Conservation (phyloP, 2,888 invertebrate genomes). For the Noctua pronuba region DNA sequence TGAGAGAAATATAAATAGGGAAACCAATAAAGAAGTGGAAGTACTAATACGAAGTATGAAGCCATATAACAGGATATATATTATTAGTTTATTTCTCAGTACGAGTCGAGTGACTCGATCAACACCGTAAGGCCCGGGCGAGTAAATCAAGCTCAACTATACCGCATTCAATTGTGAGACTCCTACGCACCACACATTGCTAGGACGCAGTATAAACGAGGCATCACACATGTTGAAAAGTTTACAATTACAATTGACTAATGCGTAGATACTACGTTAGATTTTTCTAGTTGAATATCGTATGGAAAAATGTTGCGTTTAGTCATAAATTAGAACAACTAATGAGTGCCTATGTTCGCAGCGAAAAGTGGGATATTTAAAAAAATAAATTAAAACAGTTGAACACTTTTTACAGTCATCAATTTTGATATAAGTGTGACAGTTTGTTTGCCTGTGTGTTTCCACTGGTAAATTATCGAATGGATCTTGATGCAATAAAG, state of each 20-base stretch:
- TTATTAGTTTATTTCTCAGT: conserved; percentile 37
- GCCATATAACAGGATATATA: conserved; percentile 37
- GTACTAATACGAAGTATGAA: conserved; percentile 42
- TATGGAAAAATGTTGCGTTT: neutral
- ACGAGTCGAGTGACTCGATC: conserved; percentile 11
- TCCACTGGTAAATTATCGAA: conserved; percentile 8
- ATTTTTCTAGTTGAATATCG: conserved; percentile 10
- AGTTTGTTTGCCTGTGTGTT: conserved; percentile 2
- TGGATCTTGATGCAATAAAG: conserved; percentile 7
- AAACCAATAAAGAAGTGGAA: conserved; percentile 41
- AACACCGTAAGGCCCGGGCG: conserved; percentile 16
- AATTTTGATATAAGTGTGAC: neutral
- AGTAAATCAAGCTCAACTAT: conserved; percentile 42
- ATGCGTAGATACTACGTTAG: neutral
- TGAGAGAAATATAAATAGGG: conserved; percentile 34
- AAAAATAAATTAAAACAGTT: conserved; percentile 5
- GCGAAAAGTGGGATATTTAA: neutral
- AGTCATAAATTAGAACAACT: neutral
- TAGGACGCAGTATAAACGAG: conserved; percentile 12
- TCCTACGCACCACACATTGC: conserved; percentile 53
- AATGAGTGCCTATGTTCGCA: neutral
- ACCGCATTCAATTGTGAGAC: conserved; percentile 41
- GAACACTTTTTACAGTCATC: neutral
- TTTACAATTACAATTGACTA: conserved; percentile 37
- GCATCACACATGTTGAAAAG: conserved; percentile 15